A percentile compares a stretch with the other conserved stretches of the same genome.
Conservation (phyloP, 2,888 invertebrate species). For the Sepioteuthis lessoniana region DNA sequence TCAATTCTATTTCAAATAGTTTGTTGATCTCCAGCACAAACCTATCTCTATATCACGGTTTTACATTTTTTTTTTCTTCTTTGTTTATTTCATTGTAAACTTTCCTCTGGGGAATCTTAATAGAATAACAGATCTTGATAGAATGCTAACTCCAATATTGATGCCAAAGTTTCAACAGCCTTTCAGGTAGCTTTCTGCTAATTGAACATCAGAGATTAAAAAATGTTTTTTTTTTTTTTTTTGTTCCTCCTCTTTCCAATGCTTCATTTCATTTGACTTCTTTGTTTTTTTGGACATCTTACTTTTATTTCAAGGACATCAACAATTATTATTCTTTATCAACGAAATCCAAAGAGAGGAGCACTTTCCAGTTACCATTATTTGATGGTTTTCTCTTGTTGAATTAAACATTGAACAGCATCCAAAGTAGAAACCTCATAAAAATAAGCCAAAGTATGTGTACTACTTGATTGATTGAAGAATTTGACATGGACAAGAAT, state of each 20-base stretch:
- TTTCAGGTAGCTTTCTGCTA: neutral
- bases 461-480: neutral
- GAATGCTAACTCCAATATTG: too few species aligned
- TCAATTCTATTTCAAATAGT: neutral
- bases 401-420: neutral
- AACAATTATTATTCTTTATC: neutral
- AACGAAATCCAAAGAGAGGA: neutral
- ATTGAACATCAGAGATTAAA: neutral
- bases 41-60: neutral
- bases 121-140: neutral
- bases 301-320: neutral
- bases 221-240: neutral
- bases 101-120: neutral
- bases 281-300: neutral
- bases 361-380: neutral
- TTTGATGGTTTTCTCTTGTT: neutral
- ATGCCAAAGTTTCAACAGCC: too few species aligned
- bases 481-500: neutral
- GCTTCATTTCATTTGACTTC: neutral
- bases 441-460: neutral
- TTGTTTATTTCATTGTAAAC: neutral
- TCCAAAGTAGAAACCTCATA: neutral
- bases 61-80: neutral
- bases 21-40: neutral
- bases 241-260: neutral